Evolutionary conservation across 2,113 vertebrate genomes (phyloP), one percentile per base, ranked within the genome.

Genomic region (Notarius quadriscutis): DNA sequence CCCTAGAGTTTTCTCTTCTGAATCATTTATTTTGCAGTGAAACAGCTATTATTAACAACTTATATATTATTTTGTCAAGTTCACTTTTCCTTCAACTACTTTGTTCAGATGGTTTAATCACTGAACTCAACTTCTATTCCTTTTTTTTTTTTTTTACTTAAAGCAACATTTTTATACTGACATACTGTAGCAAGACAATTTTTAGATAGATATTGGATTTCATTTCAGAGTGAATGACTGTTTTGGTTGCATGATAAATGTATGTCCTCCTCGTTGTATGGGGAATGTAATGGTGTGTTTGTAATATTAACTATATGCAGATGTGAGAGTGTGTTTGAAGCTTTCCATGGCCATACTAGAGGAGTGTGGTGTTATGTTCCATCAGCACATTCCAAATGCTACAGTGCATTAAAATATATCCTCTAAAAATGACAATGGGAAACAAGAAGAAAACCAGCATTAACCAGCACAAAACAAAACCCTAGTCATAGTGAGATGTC

Each of bases 361-460:
- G 91, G 92, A 91, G 91, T 92, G 89, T 83, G 85, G 89, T 89
- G 81, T 89, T 91, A 87, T 85, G 85, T 91, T 92, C 92, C 91
- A 90, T 90, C 91, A 88, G 92, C 88, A 89, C 90, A 91, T 93
- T 89, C 87, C 79, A 89, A 92, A 86, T 89, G 87, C 89, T 90
- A 91, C 83, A 75, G 87, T 84, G 90, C 34, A 81, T 88, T 84
- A 88, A 41, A 74, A 74, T 62, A 58, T 81, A 89, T 84, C 85
- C 60, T 5, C 88, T 77, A 53, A 79, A 27, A 87, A 25, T 62
- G 62, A 86, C 15, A 53, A 86, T 74, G 9, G 34, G 18, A 79
- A 62, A 5, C 22, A 79, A 48, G 51, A 17, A 8, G 10, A 65
- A 69, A 80, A 50, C 11, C 10, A 71, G 57, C 7, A 84, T 30